Evolutionary conservation across 2,888 invertebrate genomes (phyloP), one percentile per base, ranked within the genome.

Genomic region (Brachyopa scutellaris): DNA sequence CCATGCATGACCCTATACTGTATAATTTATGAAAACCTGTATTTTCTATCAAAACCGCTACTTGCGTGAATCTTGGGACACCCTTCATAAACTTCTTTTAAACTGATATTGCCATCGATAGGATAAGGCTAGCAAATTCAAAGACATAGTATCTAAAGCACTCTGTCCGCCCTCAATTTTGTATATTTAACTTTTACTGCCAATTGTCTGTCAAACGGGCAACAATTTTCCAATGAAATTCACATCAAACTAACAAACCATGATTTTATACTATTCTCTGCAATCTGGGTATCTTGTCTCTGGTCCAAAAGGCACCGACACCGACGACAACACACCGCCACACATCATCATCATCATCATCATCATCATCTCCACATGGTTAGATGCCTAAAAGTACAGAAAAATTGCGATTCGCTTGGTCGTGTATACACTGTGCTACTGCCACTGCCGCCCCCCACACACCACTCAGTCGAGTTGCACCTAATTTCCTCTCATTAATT

Each of bases 401-500:
- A 77, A 77, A 67, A 36, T 53, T 19, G n/a, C 17, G 13, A 7
- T 73, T 53, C 45, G 53, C 55, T 19, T 62, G 51, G 70, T 11
- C 40, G 42, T 5, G 15, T n/a, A n/a, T n/a, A n/a, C n/a, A n/a
- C 2, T 15, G 29, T 6, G 11, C 19, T 47, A 1, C 36, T 40
- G 51, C 42, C 31, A n/a, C n/a, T 11, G 15, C 21, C 21, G 2
- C 8, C 6, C 29, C 38, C n/a, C 33, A 47, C 26, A n/a, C n/a
- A n/a, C n/a, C n/a, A n/a, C n/a, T n/a, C n/a, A n/a, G n/a, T n/a
- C 13, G 19, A 15, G 49, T 31, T 40, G 53, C 72, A 62, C 61
- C 31, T 67, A 55, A 67, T 73, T 73, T 79, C 67, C 45, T 79
- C 61, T 55, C 66, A 73, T 67, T 73, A 79, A 79, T 73, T 73